A percentile compares a stretch with the other conserved stretches of the same genome.
These are phyloP conservation scores for Rhagonycha fulva DNA, from an alignment of 2,888 invertebrate species.

Conservation along the genomic window DNA sequence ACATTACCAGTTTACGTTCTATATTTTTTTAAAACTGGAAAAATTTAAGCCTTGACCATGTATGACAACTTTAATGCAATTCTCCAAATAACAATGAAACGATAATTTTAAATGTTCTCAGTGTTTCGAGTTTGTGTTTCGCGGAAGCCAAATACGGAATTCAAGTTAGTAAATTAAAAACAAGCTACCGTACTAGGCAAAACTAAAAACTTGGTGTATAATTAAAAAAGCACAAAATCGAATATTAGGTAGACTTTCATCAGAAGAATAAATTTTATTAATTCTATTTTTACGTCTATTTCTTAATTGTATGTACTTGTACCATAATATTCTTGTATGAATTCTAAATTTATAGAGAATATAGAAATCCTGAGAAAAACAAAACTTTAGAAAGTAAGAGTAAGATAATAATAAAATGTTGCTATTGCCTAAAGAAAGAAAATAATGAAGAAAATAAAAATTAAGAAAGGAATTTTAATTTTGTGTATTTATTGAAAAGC, in stretches of 20 bases:
- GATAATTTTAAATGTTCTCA: constrained; percentile 13
- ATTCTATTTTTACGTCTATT: not conserved
- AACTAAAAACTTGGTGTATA: constrained; percentile 2
- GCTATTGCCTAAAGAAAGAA: no score
- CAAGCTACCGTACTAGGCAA: constrained; percentile 15
- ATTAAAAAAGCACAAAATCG: constrained; percentile 1
- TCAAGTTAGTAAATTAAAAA: constrained; percentile 13
- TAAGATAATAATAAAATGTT: no score
- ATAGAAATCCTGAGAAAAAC: no score
- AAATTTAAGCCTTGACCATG: constrained; percentile 1
- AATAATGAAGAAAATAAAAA: no score
- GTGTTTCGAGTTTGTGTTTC: constrained; percentile 12
- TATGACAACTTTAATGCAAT: constrained; percentile 9
- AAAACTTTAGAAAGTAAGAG: no score
- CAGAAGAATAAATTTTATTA: not conserved
- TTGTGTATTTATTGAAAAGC: no score
- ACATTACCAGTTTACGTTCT: not conserved
- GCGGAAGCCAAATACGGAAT: constrained; percentile 10
- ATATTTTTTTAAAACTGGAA: not conserved
- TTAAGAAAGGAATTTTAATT: no score
- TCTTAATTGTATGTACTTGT: no score
- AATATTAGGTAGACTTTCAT: not conserved
- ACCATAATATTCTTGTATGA: no score
- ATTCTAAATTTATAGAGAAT: no score
- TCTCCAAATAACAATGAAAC: constrained; percentile 17